Conservation (phyloP, 2,113 vertebrate genomes). For the Mormoops blainvillei region DNA sequence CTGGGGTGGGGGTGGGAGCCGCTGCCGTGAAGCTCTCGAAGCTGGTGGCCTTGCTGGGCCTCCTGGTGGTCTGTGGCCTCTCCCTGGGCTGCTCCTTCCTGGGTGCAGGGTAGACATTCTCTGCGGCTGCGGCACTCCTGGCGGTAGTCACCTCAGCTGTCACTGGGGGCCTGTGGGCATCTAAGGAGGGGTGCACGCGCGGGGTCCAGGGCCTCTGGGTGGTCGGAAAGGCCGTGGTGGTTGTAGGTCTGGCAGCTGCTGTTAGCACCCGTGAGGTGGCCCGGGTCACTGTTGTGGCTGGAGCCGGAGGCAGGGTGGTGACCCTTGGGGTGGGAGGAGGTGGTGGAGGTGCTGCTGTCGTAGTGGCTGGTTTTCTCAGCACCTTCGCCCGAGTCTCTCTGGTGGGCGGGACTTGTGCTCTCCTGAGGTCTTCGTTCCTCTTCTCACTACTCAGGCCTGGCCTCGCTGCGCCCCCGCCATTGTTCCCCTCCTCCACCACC, state of each 20-base stretch:
- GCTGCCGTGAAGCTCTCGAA: conserved; percentile 67
- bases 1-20: conserved; percentile 72
- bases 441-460: conserved; percentile 55
- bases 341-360: conserved; percentile 50
- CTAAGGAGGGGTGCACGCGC: conserved; percentile 61
- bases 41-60: conserved; percentile 73
- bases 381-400: conserved; percentile 79
- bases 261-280: conserved; percentile 66
- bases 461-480: conserved; percentile 36
- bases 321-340: conserved; percentile 67
- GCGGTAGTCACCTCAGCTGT: conserved; percentile 63
- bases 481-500: conserved; percentile 83
- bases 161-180: conserved; percentile 73
- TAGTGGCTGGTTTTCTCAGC: conserved; percentile 71
- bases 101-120: conserved; percentile 77
- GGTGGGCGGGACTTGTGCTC: conserved; percentile 69
- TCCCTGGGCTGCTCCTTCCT: conserved; percentile 82
- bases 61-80: conserved; percentile 72
- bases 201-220: conserved; percentile 80
- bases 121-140: conserved; percentile 71
- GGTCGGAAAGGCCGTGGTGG: conserved; percentile 73
- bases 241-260: conserved; percentile 67
- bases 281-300: conserved; percentile 76
- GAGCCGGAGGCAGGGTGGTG: conserved; percentile 73
- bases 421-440: conserved; percentile 81